Conservation (phyloP, 2,113 vertebrate species). For the Gallinago paraguaiae region DNA sequence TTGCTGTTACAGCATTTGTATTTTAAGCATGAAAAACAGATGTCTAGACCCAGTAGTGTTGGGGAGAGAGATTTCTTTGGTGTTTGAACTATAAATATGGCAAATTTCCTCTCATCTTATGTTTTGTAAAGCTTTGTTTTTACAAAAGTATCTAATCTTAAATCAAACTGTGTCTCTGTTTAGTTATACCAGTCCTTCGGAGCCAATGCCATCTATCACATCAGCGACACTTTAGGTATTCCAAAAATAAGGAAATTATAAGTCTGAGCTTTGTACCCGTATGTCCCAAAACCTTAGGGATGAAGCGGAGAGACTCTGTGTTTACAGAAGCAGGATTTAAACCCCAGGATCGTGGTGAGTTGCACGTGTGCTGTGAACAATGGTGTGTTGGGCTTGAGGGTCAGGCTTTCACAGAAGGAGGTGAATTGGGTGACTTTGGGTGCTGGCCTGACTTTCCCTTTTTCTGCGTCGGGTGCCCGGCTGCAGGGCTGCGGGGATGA, state of each 20-base stretch:
- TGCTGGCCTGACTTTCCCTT: neutral
- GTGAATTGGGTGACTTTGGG: neutral
- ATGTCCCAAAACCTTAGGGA: neutral
- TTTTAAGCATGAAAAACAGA: conserved; percentile 53
- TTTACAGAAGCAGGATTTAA: neutral
- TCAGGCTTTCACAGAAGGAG: neutral
- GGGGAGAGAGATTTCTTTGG: conserved; percentile 26
- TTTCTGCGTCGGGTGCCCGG: neutral
- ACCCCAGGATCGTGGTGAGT: neutral
- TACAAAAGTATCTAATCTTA: conserved; percentile 33
- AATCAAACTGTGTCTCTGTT: conserved; percentile 14
- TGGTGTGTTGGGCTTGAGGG: neutral
- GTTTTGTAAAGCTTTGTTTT: conserved; percentile 48
- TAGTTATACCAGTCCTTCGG: neutral
- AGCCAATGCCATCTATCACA: neutral
- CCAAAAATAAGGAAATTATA: neutral
- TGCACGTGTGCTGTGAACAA: neutral
- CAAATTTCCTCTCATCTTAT: neutral
- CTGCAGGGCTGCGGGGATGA: neutral
- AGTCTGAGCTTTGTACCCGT: neutral
- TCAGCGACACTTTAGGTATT: neutral
- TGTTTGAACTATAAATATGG: conserved; percentile 43
- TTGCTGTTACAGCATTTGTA: conserved; percentile 52
- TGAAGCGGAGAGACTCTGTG: neutral
- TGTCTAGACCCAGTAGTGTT: conserved; percentile 19